Evolutionary conservation across 2,888 invertebrate genomes (phyloP).

Genomic region (Saturnia japonica): DNA sequence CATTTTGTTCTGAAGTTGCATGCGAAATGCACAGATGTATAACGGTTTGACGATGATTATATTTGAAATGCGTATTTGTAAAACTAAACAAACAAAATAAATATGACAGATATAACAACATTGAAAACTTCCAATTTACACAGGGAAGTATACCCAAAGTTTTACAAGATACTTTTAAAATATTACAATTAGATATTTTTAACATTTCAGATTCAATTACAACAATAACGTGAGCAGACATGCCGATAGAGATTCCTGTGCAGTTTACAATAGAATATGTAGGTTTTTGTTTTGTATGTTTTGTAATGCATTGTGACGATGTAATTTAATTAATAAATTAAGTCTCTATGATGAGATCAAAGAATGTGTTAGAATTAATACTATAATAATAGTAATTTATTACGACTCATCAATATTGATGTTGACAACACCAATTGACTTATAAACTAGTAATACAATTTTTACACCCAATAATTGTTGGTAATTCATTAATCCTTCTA

Average conservation of each 20-base stretch:
- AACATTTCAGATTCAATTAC: constrained; percentile 57
- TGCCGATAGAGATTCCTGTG: constrained; percentile 33
- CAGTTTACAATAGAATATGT: constrained; percentile 25
- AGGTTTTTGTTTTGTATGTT: constrained; percentile 37
- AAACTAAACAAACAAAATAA: too few relatives aligned
- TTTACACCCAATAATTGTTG: background rate
- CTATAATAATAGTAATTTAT: background rate
- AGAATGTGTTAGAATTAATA: background rate
- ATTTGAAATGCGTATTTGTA: too few relatives aligned
- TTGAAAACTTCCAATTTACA: too few relatives aligned
- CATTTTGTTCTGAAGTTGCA: too few relatives aligned
- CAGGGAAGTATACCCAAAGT: background rate
- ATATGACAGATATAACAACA: too few relatives aligned
- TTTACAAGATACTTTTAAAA: background rate
- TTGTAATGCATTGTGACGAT: constrained; percentile 45
- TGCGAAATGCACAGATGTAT: too few relatives aligned
- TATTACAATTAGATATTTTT: constrained; percentile 11
- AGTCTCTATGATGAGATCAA: background rate
- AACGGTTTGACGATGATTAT: too few relatives aligned
- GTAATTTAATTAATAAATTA: background rate
- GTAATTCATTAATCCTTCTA: background rate
- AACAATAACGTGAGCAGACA: constrained; percentile 36
- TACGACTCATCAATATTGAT: constrained; percentile 1
- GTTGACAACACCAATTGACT: constrained; percentile 16
- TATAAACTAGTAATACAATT: background rate